Evolutionary conservation across 1,140 invertebrate genomes (phyloP).

Genomic region (Maconellicoccus hirsutus): DNA sequence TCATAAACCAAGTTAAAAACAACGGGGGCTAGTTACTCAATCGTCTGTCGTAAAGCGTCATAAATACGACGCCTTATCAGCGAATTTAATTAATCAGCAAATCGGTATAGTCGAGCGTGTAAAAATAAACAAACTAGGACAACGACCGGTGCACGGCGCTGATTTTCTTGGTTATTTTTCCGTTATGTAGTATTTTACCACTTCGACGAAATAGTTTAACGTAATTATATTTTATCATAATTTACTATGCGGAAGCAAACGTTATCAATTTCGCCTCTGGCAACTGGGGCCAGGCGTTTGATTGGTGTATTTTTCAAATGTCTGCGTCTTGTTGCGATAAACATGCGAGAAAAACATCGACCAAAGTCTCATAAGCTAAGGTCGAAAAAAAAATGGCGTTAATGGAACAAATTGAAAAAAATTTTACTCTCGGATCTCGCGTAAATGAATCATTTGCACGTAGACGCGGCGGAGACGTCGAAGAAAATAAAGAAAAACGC

Average conservation of each 20-base stretch:
- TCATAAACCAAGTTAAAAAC: too few species aligned
- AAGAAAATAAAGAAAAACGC: too few species aligned
- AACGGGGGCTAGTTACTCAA: too few species aligned
- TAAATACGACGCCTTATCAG: background rate
- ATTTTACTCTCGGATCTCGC: too few species aligned
- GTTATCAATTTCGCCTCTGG: background rate
- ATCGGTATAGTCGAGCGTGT: background rate
- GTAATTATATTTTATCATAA: slow-evolving; percentile 4
- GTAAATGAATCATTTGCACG: too few species aligned
- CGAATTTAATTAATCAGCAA: background rate
- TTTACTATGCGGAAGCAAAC: background rate
- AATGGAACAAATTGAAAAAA: too few species aligned
- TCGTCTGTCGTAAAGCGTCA: too few species aligned
- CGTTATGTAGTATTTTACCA: background rate
- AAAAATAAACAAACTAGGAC: slow-evolving; percentile 9
- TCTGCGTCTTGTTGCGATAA: background rate
- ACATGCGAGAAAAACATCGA: background rate
- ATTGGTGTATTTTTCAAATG: background rate
- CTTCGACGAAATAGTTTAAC: background rate
- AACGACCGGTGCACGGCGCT: background rate
- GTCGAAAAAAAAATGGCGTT: too few species aligned
- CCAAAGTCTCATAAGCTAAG: too few species aligned
- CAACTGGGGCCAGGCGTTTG: background rate
- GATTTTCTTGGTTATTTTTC: background rate
- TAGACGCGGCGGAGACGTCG: too few species aligned